Evolutionary conservation across 2,888 invertebrate species (phyloP), one percentile per base, ranked within the genome.

Genomic region (Thymelicus lineola): DNA sequence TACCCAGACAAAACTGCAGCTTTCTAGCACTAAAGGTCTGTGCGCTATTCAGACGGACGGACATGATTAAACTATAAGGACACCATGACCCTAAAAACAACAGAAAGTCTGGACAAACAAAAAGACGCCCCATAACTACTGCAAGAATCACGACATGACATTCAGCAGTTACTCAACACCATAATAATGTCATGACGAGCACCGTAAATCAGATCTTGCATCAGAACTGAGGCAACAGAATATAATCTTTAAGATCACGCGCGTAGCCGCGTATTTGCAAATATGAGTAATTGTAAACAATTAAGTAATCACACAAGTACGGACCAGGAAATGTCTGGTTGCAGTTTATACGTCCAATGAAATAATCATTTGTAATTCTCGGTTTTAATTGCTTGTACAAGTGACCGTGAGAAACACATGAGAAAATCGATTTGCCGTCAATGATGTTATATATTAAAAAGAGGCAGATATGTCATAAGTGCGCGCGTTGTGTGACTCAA

Each of bases 191-290:
- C 12, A 62, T 63, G 63, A 17, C 53, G 42, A 42, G n/a, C 15
- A n/a, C 45, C 7, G 57, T 65, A 65, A 57, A 65, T 65, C 65
- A 65, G 45, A 57, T 57, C 55, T 65, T 65, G 57, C 57, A 45
- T 57, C 57, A 65, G 45, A 45, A 20, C 53, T 55, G 45, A 28
- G 38, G 45, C 65, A 45, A 65, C 20, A 38, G 61, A 64, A 55
- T 36, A 63, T 17, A 42, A 61, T 38, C 15, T 61, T 28, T 20
- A 28, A 20, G 55, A 55, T 55, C 55, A 28, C 55, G 20, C 20
- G 17, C 55, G 14, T 12, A 55, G 14, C 12, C 20, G 17, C 55
- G 14, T 12, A 55, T 28, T 42, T 28, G 55, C 9, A 55, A 55
- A 55, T 55, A 55, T 28, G 48, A 17, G 48, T 50, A 50, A 50